Conservation (phyloP, 2,113 vertebrate species). For the Morone saxatilis region DNA sequence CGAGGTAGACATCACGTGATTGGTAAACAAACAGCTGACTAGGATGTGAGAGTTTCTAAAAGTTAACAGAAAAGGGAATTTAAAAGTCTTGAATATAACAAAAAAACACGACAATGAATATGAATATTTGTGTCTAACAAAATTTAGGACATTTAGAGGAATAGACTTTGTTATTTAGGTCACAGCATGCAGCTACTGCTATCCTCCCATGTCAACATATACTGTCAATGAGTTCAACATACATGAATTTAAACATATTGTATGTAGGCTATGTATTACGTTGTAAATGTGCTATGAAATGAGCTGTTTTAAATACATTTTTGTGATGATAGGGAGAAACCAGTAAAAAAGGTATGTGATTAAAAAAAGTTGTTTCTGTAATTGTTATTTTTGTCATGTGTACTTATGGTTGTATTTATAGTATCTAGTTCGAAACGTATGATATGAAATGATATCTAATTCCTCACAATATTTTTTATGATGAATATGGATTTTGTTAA, state of each 20-base stretch:
- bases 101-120: background rate
- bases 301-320: too few relatives aligned
- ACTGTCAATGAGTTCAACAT: too few relatives aligned
- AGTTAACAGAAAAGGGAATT: background rate
- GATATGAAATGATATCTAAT: too few relatives aligned
- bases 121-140: background rate
- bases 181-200: background rate
- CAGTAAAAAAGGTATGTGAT: too few relatives aligned
- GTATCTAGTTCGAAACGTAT: background rate
- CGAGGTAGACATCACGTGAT: conserved; percentile 24
- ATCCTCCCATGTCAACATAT: background rate
- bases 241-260: background rate
- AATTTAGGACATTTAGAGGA: background rate
- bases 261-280: too few relatives aligned
- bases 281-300: background rate
- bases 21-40: conserved; percentile 48
- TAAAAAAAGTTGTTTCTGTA: too few relatives aligned
- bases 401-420: background rate
- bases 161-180: background rate
- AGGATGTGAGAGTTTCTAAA: background rate
- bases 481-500: background rate
- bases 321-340: too few relatives aligned
- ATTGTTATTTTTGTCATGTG: background rate
- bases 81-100: background rate
- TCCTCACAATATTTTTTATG: background rate